These are phyloP conservation scores for Calyptommatus sinebrachiatus DNA, from an alignment of 2,113 vertebrate genomes.

Conservation along the genomic window DNA sequence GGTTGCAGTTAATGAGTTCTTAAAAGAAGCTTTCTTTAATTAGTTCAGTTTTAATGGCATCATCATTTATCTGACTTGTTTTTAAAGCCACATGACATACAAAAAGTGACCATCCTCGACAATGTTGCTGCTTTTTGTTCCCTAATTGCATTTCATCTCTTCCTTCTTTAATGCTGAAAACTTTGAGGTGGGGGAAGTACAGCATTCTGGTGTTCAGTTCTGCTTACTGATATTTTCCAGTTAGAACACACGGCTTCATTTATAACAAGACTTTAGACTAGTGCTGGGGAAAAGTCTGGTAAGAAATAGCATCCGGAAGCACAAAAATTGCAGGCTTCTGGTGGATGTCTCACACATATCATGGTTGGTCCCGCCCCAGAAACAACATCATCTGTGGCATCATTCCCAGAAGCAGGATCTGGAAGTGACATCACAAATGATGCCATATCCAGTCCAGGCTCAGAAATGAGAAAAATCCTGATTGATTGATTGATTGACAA, in stretches of 20 bases:
- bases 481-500: too few relatives aligned
- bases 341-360: too few relatives aligned
- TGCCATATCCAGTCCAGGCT: too few relatives aligned
- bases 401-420: too few relatives aligned
- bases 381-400: too few relatives aligned
- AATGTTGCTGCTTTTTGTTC: conserved; percentile 70
- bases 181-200: conserved; percentile 72
- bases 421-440: too few relatives aligned
- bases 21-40: conserved; percentile 99
- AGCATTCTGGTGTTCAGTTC: conserved; percentile 74
- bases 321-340: too few relatives aligned
- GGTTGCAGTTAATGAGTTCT: conserved; percentile 99
- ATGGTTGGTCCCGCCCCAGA: too few relatives aligned
- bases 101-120: conserved; percentile 82
- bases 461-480: too few relatives aligned
- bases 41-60: conserved; percentile 99
- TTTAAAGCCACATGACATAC: conserved; percentile 97
- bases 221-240: conserved; percentile 66
- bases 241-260: conserved; percentile 69
- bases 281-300: too few relatives aligned
- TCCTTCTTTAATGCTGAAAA: conserved; percentile 77
- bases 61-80: conserved; percentile 99
- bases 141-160: conserved; percentile 77
- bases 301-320: too few relatives aligned
- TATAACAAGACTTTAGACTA: conserved; percentile 32